These are phyloP conservation scores for Panthera tigris DNA, from an alignment of 2,113 vertebrate genomes.

Conservation along the genomic window DNA sequence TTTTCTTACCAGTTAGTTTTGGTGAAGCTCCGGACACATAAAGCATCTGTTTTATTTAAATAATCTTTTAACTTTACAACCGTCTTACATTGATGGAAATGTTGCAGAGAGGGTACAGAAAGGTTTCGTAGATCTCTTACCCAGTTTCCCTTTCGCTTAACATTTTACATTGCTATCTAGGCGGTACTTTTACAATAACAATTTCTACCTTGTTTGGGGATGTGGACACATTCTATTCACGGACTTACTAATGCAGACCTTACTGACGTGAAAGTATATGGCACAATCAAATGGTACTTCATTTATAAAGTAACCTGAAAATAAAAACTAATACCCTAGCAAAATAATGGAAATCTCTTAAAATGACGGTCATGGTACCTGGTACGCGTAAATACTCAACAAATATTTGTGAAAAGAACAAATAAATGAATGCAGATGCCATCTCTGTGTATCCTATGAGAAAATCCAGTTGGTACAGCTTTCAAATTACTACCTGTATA, in stretches of 20 bases:
- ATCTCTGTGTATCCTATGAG: neutral
- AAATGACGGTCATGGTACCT: neutral
- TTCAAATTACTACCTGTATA: neutral
- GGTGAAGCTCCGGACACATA: neutral
- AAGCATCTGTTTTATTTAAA: neutral
- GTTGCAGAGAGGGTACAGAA: neutral
- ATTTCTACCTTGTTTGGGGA: neutral
- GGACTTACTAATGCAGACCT: neutral
- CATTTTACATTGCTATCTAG: neutral
- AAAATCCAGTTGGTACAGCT: neutral
- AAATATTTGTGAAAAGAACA: neutral
- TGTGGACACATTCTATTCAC: neutral
- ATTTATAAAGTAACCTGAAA: slow-evolving; percentile 5
- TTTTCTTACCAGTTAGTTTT: neutral
- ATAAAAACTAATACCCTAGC: neutral
- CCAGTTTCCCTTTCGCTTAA: neutral
- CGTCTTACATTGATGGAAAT: neutral
- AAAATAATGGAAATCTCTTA: slow-evolving; percentile 32
- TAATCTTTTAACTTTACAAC: slow-evolving; percentile 4
- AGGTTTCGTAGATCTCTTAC: neutral
- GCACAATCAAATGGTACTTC: neutral
- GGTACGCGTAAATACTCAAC: neutral
- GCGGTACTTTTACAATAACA: neutral
- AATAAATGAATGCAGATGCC: neutral
- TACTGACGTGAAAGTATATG: neutral